Percentiles rank a stretch among this genome's conserved stretches.
These are phyloP conservation scores for Paradisaea rubra DNA, from an alignment of 2,113 vertebrate genomes.

Conservation along the genomic window DNA sequence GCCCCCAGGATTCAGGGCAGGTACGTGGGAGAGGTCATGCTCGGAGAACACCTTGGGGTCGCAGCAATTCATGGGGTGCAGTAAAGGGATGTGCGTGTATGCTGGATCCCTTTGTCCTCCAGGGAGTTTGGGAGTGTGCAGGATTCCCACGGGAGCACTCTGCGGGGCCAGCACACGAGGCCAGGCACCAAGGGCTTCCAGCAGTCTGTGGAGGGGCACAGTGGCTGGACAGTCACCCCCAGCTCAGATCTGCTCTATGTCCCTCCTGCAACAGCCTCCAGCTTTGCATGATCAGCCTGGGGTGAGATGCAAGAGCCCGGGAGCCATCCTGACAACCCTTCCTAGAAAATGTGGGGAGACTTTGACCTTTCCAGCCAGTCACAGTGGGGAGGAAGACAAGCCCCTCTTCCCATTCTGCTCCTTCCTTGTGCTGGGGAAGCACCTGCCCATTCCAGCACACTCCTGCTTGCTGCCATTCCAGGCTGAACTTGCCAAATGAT, in stretches of 20 bases:
- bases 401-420: neutral
- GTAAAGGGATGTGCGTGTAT: neutral
- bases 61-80: neutral
- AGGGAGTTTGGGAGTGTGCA: neutral
- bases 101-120: neutral
- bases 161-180: neutral
- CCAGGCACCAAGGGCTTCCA: neutral
- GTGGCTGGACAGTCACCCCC: neutral
- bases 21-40: rapidly evolving
- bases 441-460: rapidly evolving
- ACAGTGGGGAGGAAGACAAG: neutral
- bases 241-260: neutral
- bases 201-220: neutral
- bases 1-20: neutral
- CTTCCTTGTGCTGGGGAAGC: neutral
- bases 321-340: neutral
- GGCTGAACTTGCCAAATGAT: neutral
- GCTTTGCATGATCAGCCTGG: neutral
- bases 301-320: neutral
- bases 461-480: neutral
- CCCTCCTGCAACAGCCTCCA: neutral
- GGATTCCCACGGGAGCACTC: neutral
- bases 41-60: neutral
- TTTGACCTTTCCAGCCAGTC: neutral
- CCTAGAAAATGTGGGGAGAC: neutral